Base-by-base conservation (phyloP, 2,888 invertebrate genomes). In the Cabera pusaria region DNA sequence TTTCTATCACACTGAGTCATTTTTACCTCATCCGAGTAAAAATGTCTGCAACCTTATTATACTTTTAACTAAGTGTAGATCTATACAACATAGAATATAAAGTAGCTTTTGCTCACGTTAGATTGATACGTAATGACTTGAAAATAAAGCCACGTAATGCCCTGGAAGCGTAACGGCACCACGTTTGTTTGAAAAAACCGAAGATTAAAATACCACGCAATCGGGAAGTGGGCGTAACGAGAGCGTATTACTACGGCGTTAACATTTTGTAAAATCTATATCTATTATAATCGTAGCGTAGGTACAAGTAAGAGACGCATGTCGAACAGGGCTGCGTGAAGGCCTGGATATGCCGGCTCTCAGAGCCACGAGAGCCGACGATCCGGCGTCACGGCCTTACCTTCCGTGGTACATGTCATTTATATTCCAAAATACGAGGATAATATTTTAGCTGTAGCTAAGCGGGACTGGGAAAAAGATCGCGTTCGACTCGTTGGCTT, bases 401-500 rank as follows among this genome's bases (percentile, higher is more conserved):
- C n/a, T n/a, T n/a, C n/a, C n/a, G n/a, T n/a, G n/a, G n/a, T n/a
- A n/a, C n/a, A n/a, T n/a, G n/a, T n/a, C n/a, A n/a, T n/a, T n/a
- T n/a, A n/a, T n/a, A n/a, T n/a, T n/a, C n/a, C n/a, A n/a, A n/a
- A n/a, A n/a, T n/a, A n/a, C n/a, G n/a, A n/a, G n/a, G n/a, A n/a
- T n/a, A n/a, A n/a, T n/a, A n/a, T n/a, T n/a, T 61, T 56, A 51
- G 52, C 61, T 43, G 52, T 44, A 40, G 49, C 51, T 53, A 61
- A 60, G 62, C 62, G 64, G 61, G 64, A 46, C 50, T n/a, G n/a
- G 36, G 11, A 14, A 45, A 53, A 50, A 50, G 52, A 50, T 46
- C 31, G 53, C 53, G 50, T 50, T 51, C 48, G 48, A 21, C 44
- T 35, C 28, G 19, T 28, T 18, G 11, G 35, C 41, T 35, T 16